Base-by-base conservation (phyloP, 37 sponge, comb jelly and placozoan genomes). In the Theonella swinhoei region DNA sequence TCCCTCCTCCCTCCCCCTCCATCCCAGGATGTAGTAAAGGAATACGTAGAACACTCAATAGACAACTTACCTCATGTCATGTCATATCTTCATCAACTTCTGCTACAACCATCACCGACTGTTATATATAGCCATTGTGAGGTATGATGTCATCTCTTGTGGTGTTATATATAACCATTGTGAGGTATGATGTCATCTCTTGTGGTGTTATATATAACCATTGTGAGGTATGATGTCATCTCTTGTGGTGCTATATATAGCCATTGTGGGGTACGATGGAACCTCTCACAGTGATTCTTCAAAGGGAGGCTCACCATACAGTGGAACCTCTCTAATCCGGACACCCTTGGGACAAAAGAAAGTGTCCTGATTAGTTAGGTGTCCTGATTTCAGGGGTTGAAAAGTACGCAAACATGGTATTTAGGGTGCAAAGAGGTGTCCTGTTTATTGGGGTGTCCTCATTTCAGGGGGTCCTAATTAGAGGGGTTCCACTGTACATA, bases 101-200 rank as follows among this genome's bases (percentile, higher is more conserved):
- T 88, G 61, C 81, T 81, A 25, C 58, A 32, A 36, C 35, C 58
- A 26, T 40, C 70, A 35, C 88, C 91, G 5, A 67, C 80, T 61
- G 76, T 96, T 4, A 90, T 96, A n/a, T 96, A 90, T 73, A 64
- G 84, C 0, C 96, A 96, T 42, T 93, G 96, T 65, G 96, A 96
- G 87, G 95, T 89, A 69, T 66, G 88, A 24, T 61, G 68, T 28
- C 68, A 39, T 81, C 68, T 64, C n/a, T 75, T 30, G 25, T 29
- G 41, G 60, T 61, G 76, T 96, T 4, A 90, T 96, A n/a, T 96
- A 90, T 73, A 64, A 82, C 0, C 96, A 96, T 42, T 93, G 96
- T 65, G 96, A 96, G 87, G 95, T 89, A 69, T 66, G 88, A 24
- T 61, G 68, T 28, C 68, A 39, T 81, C 68, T 64, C n/a, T 75